Base-by-base conservation (phyloP, 2,113 vertebrate species). In the Zosterops borbonicus region DNA sequence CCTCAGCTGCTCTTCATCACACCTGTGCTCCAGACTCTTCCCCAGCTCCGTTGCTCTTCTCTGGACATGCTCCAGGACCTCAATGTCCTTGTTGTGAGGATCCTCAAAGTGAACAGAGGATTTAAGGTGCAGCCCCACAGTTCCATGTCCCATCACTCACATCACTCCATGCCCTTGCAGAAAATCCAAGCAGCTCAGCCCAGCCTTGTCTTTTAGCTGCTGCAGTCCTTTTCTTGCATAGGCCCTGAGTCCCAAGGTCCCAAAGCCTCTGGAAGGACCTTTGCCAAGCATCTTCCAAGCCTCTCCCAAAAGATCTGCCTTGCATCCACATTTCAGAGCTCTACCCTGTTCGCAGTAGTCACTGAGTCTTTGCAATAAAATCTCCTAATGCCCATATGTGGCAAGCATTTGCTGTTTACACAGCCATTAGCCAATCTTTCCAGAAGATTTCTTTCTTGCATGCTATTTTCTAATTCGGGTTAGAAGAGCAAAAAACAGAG, bases 391-490 rank as follows among this genome's bases (percentile, higher is more conserved):
- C 79, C 96, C 96, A 96, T 97, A 90, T 97, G 96, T 60, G 75
- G 95, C 90, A 97, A 96, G 92, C 95, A 96, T 96, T 93, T 96
- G 96, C 96, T 97, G 96, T 96, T 97, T 97, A 97, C 90, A 94
- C 14, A 96, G 95, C 94, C 96, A 95, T 95, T 97, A 97, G 96
- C 88, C 94, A 97, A 96, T 96, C 94, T 93, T 96, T 95, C 90
- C 95, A 96, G 85, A 96, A 92, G 90, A 96, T 83, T 91, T 94
- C 86, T 74, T 96, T 85, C 79, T 93, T 88, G 92, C 63, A 83
- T 97, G 90, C 85, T 94, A 92, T 97, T 97, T 96, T 96, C 88
- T 93, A 95, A 90, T 91, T 97, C 20, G 64, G 92, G 95, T 97
- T 97, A 95, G 67, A 88, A 96, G 95, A 83, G 95, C 85, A 88